Evolutionary conservation across 1,140 invertebrate genomes (phyloP).

Genomic region (Scaptomyza hsui): DNA sequence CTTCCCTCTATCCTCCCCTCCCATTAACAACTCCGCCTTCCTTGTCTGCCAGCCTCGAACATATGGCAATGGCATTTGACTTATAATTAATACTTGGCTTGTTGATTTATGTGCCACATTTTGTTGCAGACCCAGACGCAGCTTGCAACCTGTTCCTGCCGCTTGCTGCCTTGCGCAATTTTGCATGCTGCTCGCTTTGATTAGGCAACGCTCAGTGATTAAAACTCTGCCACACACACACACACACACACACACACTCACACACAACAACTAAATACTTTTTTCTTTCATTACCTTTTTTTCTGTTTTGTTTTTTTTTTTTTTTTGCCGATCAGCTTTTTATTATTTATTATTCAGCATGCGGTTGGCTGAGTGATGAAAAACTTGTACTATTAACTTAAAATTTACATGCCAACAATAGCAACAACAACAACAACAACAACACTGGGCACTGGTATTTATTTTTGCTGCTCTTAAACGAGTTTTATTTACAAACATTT

Average conservation of each 20-base stretch:
- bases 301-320: conserved; percentile 20
- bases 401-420: conserved; percentile 67
- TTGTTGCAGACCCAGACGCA: conserved; percentile 13
- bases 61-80: conserved; percentile 72
- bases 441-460: conserved; percentile 37
- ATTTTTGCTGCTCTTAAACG: conserved; percentile 52
- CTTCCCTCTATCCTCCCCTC: neutral
- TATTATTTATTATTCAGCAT: conserved; percentile 34
- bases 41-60: conserved; percentile 20
- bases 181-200: conserved; percentile 21
- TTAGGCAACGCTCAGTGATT: conserved; percentile 26
- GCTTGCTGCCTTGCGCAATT: conserved; percentile 24
- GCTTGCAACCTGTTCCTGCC: conserved; percentile 37
- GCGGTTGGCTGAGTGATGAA: conserved; percentile 46
- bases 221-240: conserved; percentile 5
- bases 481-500: conserved; percentile 81
- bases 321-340: conserved; percentile 8
- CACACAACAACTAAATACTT: conserved; percentile 11
- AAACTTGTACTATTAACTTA: conserved; percentile 76
- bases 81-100: conserved; percentile 62
- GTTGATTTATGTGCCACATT: conserved; percentile 67
- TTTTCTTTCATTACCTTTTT: conserved; percentile 13
- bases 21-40: conserved; percentile 7
- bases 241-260: no score
- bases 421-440: conserved; percentile 15